Conservation (phyloP, 2,888 invertebrate species). For the Sarcophaga variegata region DNA sequence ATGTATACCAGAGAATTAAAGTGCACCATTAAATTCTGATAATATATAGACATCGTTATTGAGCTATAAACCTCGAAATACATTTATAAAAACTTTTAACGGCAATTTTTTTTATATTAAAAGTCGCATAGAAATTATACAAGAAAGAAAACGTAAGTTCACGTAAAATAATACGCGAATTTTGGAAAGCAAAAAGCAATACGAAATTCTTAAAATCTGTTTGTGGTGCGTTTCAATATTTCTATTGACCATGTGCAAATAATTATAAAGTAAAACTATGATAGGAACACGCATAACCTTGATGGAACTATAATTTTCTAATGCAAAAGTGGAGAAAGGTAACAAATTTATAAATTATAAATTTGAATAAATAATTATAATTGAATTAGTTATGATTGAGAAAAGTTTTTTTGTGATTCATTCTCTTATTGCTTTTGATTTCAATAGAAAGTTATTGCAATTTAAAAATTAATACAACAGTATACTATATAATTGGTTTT, state of each 20-base stretch:
- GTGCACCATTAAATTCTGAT: no score
- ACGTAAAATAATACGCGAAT: slow-evolving; percentile 10
- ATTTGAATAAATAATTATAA: background rate
- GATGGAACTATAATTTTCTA: background rate
- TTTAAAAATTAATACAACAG: no score
- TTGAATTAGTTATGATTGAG: background rate
- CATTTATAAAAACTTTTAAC: slow-evolving; percentile 49
- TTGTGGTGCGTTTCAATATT: background rate
- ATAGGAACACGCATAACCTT: background rate
- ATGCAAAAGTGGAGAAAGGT: background rate
- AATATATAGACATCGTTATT: slow-evolving; percentile 19
- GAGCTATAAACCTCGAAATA: slow-evolving; percentile 28
- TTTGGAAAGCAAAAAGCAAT: background rate
- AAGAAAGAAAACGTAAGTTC: no score
- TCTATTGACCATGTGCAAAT: background rate
- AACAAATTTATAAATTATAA: background rate
- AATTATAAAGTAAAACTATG: background rate
- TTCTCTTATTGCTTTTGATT: no score
- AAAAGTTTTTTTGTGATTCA: background rate
- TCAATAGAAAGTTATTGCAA: no score
- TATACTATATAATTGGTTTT: background rate
- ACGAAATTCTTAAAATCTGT: slow-evolving; percentile 29
- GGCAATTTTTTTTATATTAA: slow-evolving; percentile 16
- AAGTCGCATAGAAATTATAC: background rate
- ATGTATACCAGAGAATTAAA: no score